Evolutionary conservation across 1,140 invertebrate genomes (phyloP), one percentile per base, ranked within the genome.

Genomic region (Zaprionus africanus): DNA sequence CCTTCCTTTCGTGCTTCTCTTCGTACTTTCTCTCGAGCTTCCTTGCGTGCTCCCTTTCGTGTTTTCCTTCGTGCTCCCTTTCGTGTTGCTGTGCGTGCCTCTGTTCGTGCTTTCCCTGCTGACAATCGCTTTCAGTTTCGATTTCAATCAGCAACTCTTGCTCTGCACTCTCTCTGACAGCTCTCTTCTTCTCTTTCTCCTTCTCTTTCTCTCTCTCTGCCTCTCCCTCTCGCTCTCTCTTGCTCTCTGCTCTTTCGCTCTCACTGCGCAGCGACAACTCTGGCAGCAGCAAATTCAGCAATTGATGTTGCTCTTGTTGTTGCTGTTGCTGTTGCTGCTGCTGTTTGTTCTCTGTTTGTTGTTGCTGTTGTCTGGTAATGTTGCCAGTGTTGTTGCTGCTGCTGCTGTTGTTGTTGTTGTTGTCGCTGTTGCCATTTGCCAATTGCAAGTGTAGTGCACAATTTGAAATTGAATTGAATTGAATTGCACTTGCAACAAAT

Each of bases 111-210:
- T 15, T 46, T 5, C 13, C 51, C 22, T 71, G 61, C 26, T 81
- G 72, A 38, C 43, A 41, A 65, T 65, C 64, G 56, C 78, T 67
- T 79, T 90, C 84, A 80, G 90, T 88, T 81, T 84, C 84, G 76
- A 88, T 88, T 81, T 84, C 84, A 79, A 90, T 90, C 57, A 87
- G 84, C 81, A 90, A 64, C 65, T 60, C 28, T 1, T 56, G 46
- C 46, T 65, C 28, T 57, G 59, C 28, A 31, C 28, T 31, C 28
- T 31, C 38, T 67, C 73, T 76, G 60, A 57, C 67, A 65, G 54
- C 24, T 56, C 26, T 31, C 57, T 69, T 43, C 61, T 31, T 31
- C 31, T 34, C 31, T 3, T 11, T 34, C 31, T 34, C 31, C 11
- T 19, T 15, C 54, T 54, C 43, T 62, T 5, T 63, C 28, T 31